Conservation (phyloP, 1,140 invertebrate genomes). For the Drosophila ironensis region DNA sequence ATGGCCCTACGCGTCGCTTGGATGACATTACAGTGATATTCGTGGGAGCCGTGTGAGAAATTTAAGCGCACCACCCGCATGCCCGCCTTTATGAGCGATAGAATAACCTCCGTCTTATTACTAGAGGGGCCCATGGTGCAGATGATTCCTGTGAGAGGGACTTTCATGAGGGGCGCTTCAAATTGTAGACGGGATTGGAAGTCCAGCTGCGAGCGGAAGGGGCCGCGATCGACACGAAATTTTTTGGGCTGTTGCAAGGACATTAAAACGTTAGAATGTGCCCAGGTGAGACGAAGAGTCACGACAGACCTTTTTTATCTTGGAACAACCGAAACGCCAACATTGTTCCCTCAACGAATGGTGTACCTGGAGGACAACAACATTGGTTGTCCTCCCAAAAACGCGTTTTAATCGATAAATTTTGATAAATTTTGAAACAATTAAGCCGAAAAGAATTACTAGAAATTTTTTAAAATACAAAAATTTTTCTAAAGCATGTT, state of each 20-base stretch:
- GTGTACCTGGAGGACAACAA: not conserved
- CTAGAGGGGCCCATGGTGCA: slow-evolving; percentile 93
- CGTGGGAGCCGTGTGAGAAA: slow-evolving; percentile 98
- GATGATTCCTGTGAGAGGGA: slow-evolving; percentile 96
- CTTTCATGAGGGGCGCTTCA: slow-evolving; percentile 88
- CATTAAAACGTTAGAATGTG: not conserved
- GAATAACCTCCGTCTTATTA: slow-evolving; percentile 89
- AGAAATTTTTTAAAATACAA: too few species aligned
- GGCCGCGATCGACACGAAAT: slow-evolving; percentile 30
- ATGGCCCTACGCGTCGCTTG: slow-evolving; percentile 91
- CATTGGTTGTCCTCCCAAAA: slow-evolving; percentile 3
- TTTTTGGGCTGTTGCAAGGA: not conserved
- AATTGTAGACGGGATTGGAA: slow-evolving; percentile 96
- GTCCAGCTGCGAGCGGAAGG: slow-evolving; percentile 85
- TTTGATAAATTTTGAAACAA: slow-evolving; percentile 41
- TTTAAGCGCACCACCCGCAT: slow-evolving; percentile 99
- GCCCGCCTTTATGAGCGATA: slow-evolving; percentile 97
- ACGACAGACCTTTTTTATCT: slow-evolving; percentile 1
- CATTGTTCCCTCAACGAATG: not conserved
- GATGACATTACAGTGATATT: slow-evolving; percentile 95
- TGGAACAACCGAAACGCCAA: not conserved
- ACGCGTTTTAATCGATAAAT: not conserved
- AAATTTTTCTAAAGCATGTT: not conserved
- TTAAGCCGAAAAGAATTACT: not conserved
- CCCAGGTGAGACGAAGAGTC: too few species aligned